A percentile compares a stretch with the other conserved stretches of the same genome.
These are phyloP conservation scores for Darwinula stevensoni DNA, from an alignment of 2,888 invertebrate species.

Conservation along the genomic window DNA sequence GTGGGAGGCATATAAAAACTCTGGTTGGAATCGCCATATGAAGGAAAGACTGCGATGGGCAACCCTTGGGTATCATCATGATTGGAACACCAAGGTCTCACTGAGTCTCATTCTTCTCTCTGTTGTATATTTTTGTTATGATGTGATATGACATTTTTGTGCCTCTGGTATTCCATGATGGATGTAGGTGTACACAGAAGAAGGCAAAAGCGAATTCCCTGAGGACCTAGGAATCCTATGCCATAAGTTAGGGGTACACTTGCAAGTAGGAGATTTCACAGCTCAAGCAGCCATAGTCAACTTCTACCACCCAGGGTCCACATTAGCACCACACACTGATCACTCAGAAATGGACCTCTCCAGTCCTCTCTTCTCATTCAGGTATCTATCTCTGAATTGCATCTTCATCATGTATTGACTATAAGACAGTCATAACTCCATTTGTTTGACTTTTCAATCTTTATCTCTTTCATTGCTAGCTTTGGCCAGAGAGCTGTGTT, in stretches of 20 bases:
- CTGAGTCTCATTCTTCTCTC: background rate
- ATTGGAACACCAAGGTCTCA: conserved; percentile 77
- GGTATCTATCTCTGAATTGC: conserved; percentile 24
- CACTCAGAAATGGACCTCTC: conserved; percentile 57
- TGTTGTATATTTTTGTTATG: conserved; percentile 7
- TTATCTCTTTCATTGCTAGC: conserved; percentile 21
- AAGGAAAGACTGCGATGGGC: conserved; percentile 73
- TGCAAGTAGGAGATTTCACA: conserved; percentile 26
- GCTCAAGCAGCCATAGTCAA: conserved; percentile 89
- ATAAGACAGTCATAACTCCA: too few relatives aligned
- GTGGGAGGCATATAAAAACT: too few relatives aligned
- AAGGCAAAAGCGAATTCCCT: conserved; percentile 35
- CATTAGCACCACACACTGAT: conserved; percentile 76
- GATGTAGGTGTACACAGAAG: conserved; percentile 33
- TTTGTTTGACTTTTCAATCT: conserved; percentile 4
- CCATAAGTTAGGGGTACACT: too few relatives aligned
- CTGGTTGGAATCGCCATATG: too few relatives aligned
- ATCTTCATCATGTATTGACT: too few relatives aligned
- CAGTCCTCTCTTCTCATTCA: conserved; percentile 71
- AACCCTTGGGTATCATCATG: conserved; percentile 87
- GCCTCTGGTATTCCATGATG: too few relatives aligned
- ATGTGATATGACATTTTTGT: too few relatives aligned
- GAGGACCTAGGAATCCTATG: too few relatives aligned
- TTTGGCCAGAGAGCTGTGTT: conserved; percentile 88
- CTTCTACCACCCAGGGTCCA: conserved; percentile 76